Base-by-base conservation (phyloP, 2,113 vertebrate species). In the Ophiodon elongatus region DNA sequence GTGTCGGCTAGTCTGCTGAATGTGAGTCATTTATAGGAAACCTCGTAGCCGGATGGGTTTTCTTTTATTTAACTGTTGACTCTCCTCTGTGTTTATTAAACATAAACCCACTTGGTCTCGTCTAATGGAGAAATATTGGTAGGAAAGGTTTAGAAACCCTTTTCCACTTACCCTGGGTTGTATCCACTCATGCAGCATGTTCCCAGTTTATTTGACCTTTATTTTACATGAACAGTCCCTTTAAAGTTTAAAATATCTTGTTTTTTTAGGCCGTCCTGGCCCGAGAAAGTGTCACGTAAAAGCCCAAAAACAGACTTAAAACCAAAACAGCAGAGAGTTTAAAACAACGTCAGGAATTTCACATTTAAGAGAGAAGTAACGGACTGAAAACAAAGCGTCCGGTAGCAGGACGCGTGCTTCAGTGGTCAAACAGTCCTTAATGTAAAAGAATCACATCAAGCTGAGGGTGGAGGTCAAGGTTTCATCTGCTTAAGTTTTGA, bases 21-120 rank as follows among this genome's bases (percentile, higher is more conserved):
- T 31, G 41, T 87, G 87, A 91, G 63, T 93, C 91, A 92, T 52
- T 60, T 31, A 64, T 71, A 73, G 35, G 56, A 79, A 69, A 62
- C 82, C 37, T 25, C 5, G 35, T n/a, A 0, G 9, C 27, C 71
- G 66, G 0, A 52, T 15, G 2, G 35, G 6, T 50, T 50, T 37
- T 65, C 17, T 27, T 25, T 8, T 17, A 57, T 41, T 13, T 1
- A 73, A 13, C 6, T 27, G 6, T 21, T 69, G 3, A 19, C 60
- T 52, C 50, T 64, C 33, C 8, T 8, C 33, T 13, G 2, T 8
- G 3, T 9, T 47, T 47, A 19, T 47, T 47, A 6, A 19, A 41
- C 39, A 41, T 13, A 3, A 39, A 1, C 3, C 37, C 8, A 8
- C 37, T 39, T 39, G 37, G 37, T 39, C 37, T 2, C 7, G 37